A percentile compares a stretch with the other conserved stretches of the same genome.
phyloP scores from a whole-genome alignment of 2,888 invertebrate genomes.

The Xylota sylvarum region DNA sequence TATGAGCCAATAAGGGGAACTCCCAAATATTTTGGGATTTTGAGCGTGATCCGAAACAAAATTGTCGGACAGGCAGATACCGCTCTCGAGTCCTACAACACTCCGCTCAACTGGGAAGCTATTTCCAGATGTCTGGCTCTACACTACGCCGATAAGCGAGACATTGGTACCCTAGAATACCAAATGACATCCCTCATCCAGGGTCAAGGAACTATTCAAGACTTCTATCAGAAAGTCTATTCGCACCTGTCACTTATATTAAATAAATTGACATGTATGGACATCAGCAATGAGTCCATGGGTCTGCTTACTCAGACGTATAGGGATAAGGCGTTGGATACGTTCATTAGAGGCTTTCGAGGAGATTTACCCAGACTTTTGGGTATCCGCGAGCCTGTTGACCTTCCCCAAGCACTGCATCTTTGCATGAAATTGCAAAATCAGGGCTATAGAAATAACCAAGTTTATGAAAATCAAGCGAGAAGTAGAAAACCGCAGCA shows the following conservation, averaged over 20 bases:
- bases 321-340: conserved; percentile 49
- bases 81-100: conserved; percentile 18
- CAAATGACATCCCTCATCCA: conserved; percentile 30
- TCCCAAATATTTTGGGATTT: conserved; percentile 18
- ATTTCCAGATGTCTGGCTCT: conserved; percentile 21
- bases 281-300: conserved; percentile 52
- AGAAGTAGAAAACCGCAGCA: not conserved
- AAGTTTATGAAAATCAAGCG: not conserved
- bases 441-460: conserved; percentile 27
- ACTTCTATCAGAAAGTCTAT: conserved; percentile 38
- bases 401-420: conserved; percentile 62
- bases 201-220: conserved; percentile 3
- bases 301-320: conserved; percentile 44
- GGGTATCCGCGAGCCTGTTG: conserved; percentile 67
- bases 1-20: conserved; percentile 40
- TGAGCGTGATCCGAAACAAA: conserved; percentile 31
- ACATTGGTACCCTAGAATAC: conserved; percentile 26
- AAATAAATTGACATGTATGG: conserved; percentile 32
- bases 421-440: no score
- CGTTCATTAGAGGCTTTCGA: no score
- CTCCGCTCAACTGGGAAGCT: conserved; percentile 29
- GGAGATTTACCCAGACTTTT: not conserved
- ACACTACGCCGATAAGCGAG: conserved; percentile 30
- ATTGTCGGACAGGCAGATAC: conserved; percentile 14
- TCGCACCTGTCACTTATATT: conserved; percentile 6